These are phyloP conservation scores for Papilio demoleus DNA, from an alignment of 2,888 invertebrate species.

Conservation along the genomic window DNA sequence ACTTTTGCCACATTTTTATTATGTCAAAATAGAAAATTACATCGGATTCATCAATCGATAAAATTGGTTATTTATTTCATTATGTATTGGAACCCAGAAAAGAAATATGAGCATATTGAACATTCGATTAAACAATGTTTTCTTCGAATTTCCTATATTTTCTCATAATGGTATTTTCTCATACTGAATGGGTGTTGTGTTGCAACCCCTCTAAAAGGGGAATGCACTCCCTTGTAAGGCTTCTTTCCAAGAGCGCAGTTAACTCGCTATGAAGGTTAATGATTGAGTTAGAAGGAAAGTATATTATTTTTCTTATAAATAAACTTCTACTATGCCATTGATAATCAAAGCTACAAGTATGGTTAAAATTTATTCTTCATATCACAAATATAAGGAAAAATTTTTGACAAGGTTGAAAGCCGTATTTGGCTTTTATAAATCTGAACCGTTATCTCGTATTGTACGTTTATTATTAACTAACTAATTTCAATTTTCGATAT, in stretches of 20 bases:
- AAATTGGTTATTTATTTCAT: not conserved
- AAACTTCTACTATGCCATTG: too few species aligned
- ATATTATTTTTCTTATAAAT: conserved; percentile 1
- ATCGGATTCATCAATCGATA: not conserved
- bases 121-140: conserved; percentile 1
- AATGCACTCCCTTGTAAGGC: conserved; percentile 28
- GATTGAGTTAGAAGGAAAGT: conserved; percentile 11
- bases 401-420: too few species aligned
- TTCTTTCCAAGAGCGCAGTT: conserved; percentile 28
- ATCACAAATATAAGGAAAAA: not conserved
- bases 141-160: too few species aligned
- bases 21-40: not conserved
- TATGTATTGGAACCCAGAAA: not conserved
- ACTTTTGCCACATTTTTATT: too few species aligned
- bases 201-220: conserved; percentile 21
- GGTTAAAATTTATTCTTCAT: not conserved
- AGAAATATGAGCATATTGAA: not conserved
- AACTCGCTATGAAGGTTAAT: conserved; percentile 26
- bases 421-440: not conserved
- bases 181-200: not conserved
- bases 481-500: not conserved
- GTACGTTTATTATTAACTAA: not conserved
- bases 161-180: too few species aligned
- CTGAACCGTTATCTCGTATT: not conserved
- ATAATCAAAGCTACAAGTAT: too few species aligned